Evolutionary conservation across 1,140 invertebrate genomes (phyloP).

Genomic region (Steinernema feltiae): DNA sequence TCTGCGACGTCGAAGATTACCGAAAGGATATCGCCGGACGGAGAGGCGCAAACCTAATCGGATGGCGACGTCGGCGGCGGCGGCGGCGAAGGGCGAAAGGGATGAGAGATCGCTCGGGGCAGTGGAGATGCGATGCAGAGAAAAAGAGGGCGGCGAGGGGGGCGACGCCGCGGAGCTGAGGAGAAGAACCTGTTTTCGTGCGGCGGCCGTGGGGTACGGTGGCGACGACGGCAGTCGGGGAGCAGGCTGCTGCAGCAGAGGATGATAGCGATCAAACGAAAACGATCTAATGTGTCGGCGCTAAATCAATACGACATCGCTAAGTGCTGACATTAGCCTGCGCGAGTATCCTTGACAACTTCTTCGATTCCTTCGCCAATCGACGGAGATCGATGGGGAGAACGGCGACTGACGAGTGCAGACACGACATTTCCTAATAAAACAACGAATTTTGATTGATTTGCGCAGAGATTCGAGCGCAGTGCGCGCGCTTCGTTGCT

Average conservation of each 20-base stretch:
- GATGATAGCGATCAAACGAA: constrained; percentile 15
- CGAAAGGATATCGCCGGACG: neutral
- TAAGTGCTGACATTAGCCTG: neutral
- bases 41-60: neutral
- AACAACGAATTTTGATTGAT: neutral
- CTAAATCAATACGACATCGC: constrained; percentile 13
- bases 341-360: constrained; percentile 9
- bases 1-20: neutral
- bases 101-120: constrained; percentile 1
- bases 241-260: neutral
- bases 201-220: neutral
- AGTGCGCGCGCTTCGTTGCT: too few relatives aligned
- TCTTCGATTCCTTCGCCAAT: neutral
- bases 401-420: neutral
- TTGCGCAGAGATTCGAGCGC: neutral
- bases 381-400: neutral
- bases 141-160: constrained; percentile 5
- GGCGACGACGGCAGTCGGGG: neutral
- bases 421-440: neutral
- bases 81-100: neutral
- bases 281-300: neutral
- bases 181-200: constrained; percentile 6
- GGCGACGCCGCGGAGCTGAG: too few relatives aligned
- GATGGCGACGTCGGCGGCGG: neutral
- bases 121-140: neutral